Evolutionary conservation across 2,888 invertebrate genomes (phyloP).

Genomic region (Cataglyphis rosenhaueri): DNA sequence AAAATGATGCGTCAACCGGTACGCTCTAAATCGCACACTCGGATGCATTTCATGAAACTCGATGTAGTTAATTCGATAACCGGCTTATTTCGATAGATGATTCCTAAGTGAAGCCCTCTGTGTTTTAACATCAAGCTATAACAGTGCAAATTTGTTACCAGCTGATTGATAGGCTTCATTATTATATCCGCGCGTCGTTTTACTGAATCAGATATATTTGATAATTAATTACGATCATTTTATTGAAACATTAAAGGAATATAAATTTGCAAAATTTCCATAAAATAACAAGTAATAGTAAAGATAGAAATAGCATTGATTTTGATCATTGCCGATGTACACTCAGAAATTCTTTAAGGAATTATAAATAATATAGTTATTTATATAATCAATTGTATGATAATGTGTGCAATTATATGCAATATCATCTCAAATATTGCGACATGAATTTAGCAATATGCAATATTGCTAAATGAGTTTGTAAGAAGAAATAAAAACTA

Average conservation of each 20-base stretch:
- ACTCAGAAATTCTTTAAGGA: background rate
- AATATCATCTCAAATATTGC: background rate
- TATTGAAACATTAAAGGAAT: background rate
- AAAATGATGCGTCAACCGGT: background rate
- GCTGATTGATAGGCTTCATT: constrained; percentile 40
- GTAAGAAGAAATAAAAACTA: background rate
- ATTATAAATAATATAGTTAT: constrained; percentile 23
- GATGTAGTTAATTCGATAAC: constrained; percentile 72
- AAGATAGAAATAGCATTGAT: constrained; percentile 1
- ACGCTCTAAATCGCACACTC: constrained; percentile 41
- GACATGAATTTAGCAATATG: background rate
- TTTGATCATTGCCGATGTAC: background rate
- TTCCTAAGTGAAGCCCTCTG: constrained; percentile 63
- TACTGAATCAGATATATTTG: constrained; percentile 12
- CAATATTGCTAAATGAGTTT: background rate
- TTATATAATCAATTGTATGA: constrained; percentile 9
- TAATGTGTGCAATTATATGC: background rate
- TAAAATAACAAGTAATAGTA: background rate
- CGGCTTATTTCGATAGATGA: constrained; percentile 69
- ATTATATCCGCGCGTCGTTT: background rate
- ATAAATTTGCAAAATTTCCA: background rate
- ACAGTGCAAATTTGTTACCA: constrained; percentile 61
- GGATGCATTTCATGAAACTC: constrained; percentile 60
- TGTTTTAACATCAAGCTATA: constrained; percentile 57
- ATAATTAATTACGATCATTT: constrained; percentile 18